Percentiles rank a stretch among this genome's conserved stretches.
phyloP scores from a whole-genome alignment of 1,140 invertebrate species.

The Penaeus indicus region DNA sequence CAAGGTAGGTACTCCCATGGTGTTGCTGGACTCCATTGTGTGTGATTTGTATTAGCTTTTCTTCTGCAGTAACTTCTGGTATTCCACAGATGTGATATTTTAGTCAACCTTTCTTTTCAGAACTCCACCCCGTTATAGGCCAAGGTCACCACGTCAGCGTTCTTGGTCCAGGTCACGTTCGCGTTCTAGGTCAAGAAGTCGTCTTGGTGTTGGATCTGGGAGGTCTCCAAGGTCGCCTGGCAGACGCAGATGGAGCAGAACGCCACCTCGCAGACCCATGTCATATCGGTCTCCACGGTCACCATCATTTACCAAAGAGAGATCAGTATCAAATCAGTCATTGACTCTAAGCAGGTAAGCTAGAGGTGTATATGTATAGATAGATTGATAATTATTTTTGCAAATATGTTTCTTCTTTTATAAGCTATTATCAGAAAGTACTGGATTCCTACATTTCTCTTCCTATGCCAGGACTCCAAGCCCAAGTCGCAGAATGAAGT shows the following conservation, averaged over 20 bases:
- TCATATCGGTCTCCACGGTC: constrained; percentile 35
- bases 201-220: too few species aligned
- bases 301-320: constrained; percentile 46
- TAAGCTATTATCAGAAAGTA: not conserved
- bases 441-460: not conserved
- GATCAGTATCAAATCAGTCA: constrained; percentile 44
- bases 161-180: constrained; percentile 38
- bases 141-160: constrained; percentile 43
- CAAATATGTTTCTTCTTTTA: too few species aligned
- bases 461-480: constrained; percentile 39
- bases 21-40: too few species aligned
- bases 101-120: not conserved
- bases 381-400: too few species aligned
- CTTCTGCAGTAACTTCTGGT: too few species aligned
- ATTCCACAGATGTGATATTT: not conserved
- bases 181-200: constrained; percentile 40
- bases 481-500: constrained; percentile 40
- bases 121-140: not conserved
- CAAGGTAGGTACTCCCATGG: constrained; percentile 12
- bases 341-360: constrained; percentile 48
- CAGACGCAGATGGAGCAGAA: too few species aligned
- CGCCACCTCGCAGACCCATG: too few species aligned
- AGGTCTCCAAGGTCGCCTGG: too few species aligned
- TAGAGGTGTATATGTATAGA: too few species aligned
- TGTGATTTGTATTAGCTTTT: too few species aligned